A percentile compares a stretch with the other conserved stretches of the same genome.
Conservation (phyloP, 2,113 vertebrate genomes). For the Brienomyrus longianalis region DNA sequence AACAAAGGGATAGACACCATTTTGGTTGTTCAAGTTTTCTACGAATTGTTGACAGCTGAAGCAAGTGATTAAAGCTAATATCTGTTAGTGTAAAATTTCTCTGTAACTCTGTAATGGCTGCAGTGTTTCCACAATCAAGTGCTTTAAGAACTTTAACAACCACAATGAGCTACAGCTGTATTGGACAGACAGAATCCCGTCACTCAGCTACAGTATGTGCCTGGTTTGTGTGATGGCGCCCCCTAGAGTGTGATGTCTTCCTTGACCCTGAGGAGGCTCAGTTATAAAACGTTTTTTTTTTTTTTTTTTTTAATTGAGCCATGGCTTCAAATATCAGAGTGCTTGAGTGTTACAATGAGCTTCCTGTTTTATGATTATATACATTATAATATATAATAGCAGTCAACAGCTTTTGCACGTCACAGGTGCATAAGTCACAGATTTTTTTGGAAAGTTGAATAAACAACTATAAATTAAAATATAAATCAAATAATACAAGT, state of each 20-base stretch:
- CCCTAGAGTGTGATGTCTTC: background rate
- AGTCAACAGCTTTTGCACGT: too few relatives aligned
- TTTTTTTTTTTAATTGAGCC: too few relatives aligned
- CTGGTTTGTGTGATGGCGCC: slow-evolving; percentile 7
- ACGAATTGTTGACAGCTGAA: background rate
- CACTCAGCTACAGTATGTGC: background rate
- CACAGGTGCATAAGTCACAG: too few relatives aligned
- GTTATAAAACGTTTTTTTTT: background rate
- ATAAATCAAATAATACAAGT: too few relatives aligned
- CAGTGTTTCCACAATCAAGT: background rate
- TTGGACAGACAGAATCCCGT: background rate
- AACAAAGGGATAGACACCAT: background rate
- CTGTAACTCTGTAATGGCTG: background rate
- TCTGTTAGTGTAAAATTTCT: background rate
- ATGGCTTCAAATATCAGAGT: background rate
- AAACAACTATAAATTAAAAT: too few relatives aligned
- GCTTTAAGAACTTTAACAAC: background rate
- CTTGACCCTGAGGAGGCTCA: background rate
- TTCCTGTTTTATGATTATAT: background rate
- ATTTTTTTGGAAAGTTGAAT: too few relatives aligned
- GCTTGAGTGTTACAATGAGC: background rate
- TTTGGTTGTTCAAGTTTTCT: background rate
- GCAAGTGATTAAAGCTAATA: background rate
- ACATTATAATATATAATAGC: background rate
- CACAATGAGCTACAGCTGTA: background rate